Conservation (phyloP, 1,140 invertebrate genomes). For the Bicyclus anynana region DNA sequence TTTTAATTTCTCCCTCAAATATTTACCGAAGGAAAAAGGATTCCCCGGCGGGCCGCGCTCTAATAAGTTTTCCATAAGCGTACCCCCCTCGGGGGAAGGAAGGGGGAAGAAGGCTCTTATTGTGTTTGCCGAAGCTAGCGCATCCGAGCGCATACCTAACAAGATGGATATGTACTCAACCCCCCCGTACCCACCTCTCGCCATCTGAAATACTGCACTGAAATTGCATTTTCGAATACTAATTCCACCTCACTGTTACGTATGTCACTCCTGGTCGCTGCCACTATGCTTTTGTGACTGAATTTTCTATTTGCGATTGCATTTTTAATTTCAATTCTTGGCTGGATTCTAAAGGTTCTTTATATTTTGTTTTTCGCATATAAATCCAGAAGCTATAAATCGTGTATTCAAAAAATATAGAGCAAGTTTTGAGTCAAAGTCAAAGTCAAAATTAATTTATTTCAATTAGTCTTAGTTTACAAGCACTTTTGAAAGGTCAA, state of each 20-base stretch:
- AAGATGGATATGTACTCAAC: conserved; percentile 72
- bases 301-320: background rate
- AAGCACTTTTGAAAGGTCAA: too few species aligned
- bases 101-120: conserved; percentile 60
- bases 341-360: background rate
- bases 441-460: too few species aligned
- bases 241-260: conserved; percentile 51
- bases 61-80: conserved; percentile 77
- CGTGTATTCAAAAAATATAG: too few species aligned
- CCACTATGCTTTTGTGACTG: conserved; percentile 19
- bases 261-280: conserved; percentile 24
- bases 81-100: conserved; percentile 17
- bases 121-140: conserved; percentile 74
- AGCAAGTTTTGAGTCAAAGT: too few species aligned
- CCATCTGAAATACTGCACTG: conserved; percentile 56
- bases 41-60: conserved; percentile 69
- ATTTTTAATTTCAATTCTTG: conserved; percentile 4
- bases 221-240: conserved; percentile 75
- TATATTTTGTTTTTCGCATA: background rate
- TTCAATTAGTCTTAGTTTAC: too few species aligned
- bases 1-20: conserved; percentile 77
- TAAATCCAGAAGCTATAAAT: background rate
- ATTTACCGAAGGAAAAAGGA: conserved; percentile 77
- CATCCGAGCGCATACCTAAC: conserved; percentile 75
- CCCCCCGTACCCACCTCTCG: conserved; percentile 52